These are phyloP conservation scores for Deroplatys truncata DNA, from an alignment of 2,888 invertebrate genomes.

Conservation along the genomic window DNA sequence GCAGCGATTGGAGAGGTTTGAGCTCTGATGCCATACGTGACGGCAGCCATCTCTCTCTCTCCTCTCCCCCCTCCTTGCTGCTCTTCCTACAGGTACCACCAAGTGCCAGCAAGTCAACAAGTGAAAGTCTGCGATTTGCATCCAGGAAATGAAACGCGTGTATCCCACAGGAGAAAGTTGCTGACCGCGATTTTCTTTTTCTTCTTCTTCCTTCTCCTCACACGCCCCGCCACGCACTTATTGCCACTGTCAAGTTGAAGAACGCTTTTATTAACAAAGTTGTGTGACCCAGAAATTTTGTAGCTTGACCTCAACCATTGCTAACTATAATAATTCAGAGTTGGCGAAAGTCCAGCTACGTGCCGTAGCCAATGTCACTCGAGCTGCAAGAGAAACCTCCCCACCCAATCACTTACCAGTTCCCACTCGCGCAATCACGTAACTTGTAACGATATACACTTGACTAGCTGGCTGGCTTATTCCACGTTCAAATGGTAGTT, in stretches of 20 bases:
- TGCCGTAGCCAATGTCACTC: not conserved
- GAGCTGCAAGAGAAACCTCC: not conserved
- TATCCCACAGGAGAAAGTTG: constrained; percentile 1
- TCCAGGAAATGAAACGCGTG: not conserved
- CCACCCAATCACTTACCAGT: no score
- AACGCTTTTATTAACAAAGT: constrained; percentile 4
- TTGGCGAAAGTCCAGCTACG: constrained; percentile 5
- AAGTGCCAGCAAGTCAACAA: not conserved
- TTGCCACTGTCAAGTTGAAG: constrained; percentile 15
- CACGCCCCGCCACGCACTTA: not conserved
- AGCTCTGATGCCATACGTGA: no score
- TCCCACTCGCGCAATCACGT: no score
- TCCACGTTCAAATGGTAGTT: no score
- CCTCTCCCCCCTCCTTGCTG: no score
- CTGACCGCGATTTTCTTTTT: not conserved
- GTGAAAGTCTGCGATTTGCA: not conserved
- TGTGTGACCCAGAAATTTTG: constrained; percentile 10
- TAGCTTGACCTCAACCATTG: constrained; percentile 13
- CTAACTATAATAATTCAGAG: constrained; percentile 1
- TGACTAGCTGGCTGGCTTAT: no score
- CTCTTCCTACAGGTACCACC: not conserved
- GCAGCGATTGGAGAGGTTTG: no score
- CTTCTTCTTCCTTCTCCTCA: not conserved
- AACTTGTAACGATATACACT: no score
- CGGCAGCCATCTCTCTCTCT: no score